phyloP scores from a whole-genome alignment of 2,888 invertebrate genomes.

The Sipunculus nudus region DNA sequence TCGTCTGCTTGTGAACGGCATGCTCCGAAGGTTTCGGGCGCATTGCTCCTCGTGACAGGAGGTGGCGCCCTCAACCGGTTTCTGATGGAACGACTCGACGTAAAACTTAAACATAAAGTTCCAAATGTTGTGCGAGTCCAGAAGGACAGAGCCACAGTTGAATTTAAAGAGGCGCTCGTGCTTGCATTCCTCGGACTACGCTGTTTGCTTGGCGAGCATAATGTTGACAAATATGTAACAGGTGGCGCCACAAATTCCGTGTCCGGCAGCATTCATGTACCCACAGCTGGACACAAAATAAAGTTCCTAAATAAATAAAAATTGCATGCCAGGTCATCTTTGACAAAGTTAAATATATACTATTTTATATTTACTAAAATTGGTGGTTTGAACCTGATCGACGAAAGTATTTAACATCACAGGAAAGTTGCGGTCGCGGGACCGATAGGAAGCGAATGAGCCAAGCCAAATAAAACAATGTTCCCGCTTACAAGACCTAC shows the following conservation, averaged over 20 bases:
- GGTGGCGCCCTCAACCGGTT: constrained; percentile 58
- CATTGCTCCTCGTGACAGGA: constrained; percentile 52
- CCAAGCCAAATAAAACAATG: no score
- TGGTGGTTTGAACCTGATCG: no score
- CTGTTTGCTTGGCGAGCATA: constrained; percentile 51
- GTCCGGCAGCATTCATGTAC: constrained; percentile 55
- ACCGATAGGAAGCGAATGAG: no score
- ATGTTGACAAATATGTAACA: constrained; percentile 50
- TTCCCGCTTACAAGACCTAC: no score
- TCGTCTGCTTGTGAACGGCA: constrained; percentile 33
- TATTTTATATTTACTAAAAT: no score
- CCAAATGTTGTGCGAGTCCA: constrained; percentile 38
- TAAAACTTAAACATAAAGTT: constrained; percentile 31
- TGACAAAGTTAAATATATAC: no score
- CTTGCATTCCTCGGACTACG: constrained; percentile 58
- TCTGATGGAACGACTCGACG: constrained; percentile 43
- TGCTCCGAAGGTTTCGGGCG: not conserved
- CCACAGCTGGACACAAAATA: constrained; percentile 15
- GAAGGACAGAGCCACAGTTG: constrained; percentile 49
- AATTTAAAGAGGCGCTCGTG: constrained; percentile 59
- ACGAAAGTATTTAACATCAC: no score
- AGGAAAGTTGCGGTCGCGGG: no score
- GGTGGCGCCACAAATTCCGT: constrained; percentile 50
- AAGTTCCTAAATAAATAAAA: no score
- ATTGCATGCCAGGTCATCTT: no score